Base-by-base conservation (phyloP, 2,113 vertebrate species). In the Lophotis ruficrista region DNA sequence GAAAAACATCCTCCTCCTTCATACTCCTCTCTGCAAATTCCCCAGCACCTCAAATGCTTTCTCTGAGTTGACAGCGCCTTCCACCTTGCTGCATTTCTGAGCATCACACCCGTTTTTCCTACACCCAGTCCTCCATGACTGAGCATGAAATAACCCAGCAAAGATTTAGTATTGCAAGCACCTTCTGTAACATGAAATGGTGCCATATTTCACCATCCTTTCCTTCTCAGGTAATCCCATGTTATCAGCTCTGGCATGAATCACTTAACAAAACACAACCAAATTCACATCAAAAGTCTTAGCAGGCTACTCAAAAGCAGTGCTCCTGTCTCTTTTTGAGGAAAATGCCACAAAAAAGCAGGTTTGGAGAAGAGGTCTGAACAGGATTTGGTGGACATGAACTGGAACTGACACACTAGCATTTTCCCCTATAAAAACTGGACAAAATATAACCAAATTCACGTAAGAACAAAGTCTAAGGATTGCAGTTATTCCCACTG, bases 311-410 rank as follows among this genome's bases (percentile, higher is more conserved):
- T 71, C 37, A 80, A 80, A 92, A 73, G 14, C 30, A 83, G 31
- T 0, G 2, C 3, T 78, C 25, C 30, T 4, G 2, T 12, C 22
- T 51, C 8, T 22, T 57, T 72, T 13, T 3, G 4, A 50, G 14
- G 23, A 69, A 90, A 92, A 91, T 9, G 14, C 3, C 28, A 50
- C 21, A 57, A 81, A 77, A 77, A 91, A 91, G 23, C 28, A n/a
- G 3, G 64, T 30, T 28, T 43, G 35, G 15, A 80, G 12, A 64
- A 79, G 12, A 88, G 12, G 69, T 27, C 13, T 50, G 35, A 90
- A 51, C 7, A 64, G 15, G 18, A 27, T 17, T 80, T 3, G 2
- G 31, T 3, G 2, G 33, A 15, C 28, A 64, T 9, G 17, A 62
- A 88, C 23, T 58, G 30, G 38, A 92, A 81, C 22, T 37, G 22